These are phyloP conservation scores for Taeniopygia guttata DNA, from an alignment of 2,797 vertebrate genomes.

Conservation along the genomic window DNA sequence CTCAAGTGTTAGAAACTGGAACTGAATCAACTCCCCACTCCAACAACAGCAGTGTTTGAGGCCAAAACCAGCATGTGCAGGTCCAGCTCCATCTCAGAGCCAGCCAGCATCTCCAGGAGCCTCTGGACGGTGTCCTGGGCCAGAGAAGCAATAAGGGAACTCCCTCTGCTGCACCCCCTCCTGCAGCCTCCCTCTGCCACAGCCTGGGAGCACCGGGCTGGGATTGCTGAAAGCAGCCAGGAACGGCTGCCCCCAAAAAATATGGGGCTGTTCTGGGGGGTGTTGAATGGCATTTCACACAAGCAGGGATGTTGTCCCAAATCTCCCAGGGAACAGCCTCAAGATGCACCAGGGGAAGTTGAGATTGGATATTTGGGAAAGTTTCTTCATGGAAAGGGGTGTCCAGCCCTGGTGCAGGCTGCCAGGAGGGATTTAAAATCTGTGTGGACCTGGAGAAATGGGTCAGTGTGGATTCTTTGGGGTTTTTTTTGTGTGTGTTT, in stretches of 20 bases:
- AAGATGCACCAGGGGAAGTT: neutral
- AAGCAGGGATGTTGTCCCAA: neutral
- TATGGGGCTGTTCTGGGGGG: too few species aligned
- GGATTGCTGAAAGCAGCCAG: neutral
- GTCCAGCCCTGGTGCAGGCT: neutral
- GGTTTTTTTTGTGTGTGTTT: too few species aligned
- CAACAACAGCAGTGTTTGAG: neutral
- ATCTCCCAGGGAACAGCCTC: neutral
- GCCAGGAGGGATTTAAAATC: neutral
- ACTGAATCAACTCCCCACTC: neutral
- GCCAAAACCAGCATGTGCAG: accelerated
- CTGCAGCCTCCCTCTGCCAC: neutral
- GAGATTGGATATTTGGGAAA: neutral
- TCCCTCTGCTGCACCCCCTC: neutral
- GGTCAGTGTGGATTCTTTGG: neutral
- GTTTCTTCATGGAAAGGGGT: neutral
- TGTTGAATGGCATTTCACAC: accelerated
- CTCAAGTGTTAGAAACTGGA: neutral
- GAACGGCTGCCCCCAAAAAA: neutral
- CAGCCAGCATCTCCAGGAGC: neutral
- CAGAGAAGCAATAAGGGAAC: neutral
- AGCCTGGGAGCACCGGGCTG: neutral
- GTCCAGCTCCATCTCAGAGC: neutral
- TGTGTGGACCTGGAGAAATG: neutral
- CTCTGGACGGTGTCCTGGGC: accelerated